Evolutionary conservation across 2,797 vertebrate genomes (phyloP).

Genomic region (Cynopterus sphinx): DNA sequence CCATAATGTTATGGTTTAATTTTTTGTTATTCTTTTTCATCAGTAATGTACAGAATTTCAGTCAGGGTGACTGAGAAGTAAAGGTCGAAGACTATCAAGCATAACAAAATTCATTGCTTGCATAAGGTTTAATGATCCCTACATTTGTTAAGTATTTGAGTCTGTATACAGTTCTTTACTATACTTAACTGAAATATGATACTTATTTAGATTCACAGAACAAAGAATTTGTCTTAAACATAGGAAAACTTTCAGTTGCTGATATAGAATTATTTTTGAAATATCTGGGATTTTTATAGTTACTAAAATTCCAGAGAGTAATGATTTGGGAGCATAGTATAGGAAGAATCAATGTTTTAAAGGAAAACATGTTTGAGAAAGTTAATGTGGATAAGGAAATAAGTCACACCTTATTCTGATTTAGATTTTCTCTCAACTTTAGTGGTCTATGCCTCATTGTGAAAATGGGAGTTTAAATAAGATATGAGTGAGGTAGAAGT

Average conservation of each 20-base stretch:
- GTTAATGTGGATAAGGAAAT: not conserved
- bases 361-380: not conserved
- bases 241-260: not conserved
- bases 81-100: slow-evolving; percentile 9
- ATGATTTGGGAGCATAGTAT: not conserved
- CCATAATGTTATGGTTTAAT: slow-evolving; percentile 61
- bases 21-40: slow-evolving; percentile 74
- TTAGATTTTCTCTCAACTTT: not conserved
- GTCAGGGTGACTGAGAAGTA: slow-evolving; percentile 39
- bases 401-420: not conserved
- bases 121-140: slow-evolving; percentile 48
- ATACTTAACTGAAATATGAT: not conserved
- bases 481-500: not conserved
- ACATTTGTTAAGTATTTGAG: slow-evolving; percentile 36
- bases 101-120: slow-evolving; percentile 33
- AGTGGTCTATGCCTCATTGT: not conserved
- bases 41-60: slow-evolving; percentile 23
- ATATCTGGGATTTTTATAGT: not conserved
- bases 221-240: not conserved
- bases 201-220: not conserved
- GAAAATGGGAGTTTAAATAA: not conserved
- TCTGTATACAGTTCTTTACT: not conserved
- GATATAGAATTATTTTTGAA: not conserved
- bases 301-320: not conserved
- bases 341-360: not conserved